Percentiles rank a stretch among this genome's conserved stretches.
Evolutionary conservation across 2,888 invertebrate genomes (phyloP).

Genomic region (Exephanes ischioxanthus): DNA sequence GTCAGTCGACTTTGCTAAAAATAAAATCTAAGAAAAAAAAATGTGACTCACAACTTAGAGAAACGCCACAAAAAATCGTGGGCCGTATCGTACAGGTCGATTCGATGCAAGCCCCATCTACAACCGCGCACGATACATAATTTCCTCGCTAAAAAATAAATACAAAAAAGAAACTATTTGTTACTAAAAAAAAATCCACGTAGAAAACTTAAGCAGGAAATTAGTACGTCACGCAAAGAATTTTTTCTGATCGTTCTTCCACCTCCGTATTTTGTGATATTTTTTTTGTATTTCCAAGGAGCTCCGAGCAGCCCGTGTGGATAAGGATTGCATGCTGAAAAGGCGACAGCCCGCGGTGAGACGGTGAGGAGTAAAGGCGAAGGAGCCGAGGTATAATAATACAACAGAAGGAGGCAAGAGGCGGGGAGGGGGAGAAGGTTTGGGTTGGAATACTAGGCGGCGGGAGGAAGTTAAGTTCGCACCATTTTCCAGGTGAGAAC

Average conservation of each 20-base stretch:
- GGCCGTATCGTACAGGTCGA: too few species aligned
- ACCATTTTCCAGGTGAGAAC: constrained; percentile 71
- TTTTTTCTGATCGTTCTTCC: constrained; percentile 45
- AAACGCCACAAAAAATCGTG: too few species aligned
- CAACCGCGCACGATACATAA: background rate
- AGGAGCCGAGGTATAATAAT: background rate
- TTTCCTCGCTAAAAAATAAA: background rate
- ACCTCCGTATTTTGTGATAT: constrained; percentile 19
- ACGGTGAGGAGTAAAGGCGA: constrained; percentile 41
- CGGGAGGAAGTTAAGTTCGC: constrained; percentile 68
- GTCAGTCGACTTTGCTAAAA: too few species aligned
- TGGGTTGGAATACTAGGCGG: background rate
- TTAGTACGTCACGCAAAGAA: constrained; percentile 50
- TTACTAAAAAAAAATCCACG: background rate
- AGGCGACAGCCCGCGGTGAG: constrained; percentile 39
- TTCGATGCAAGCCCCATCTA: too few species aligned
- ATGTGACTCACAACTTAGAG: too few species aligned
- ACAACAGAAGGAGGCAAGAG: background rate
- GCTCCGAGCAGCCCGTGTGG: constrained; percentile 18
- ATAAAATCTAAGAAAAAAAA: too few species aligned
- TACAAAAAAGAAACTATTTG: background rate
- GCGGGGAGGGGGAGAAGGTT: background rate
- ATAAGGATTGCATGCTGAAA: constrained; percentile 66
- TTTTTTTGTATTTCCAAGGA: constrained; percentile 44
- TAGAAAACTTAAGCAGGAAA: constrained; percentile 29